Evolutionary conservation across 2,797 vertebrate species (phyloP), one percentile per base, ranked within the genome.

Genomic region (Spea hammondii): DNA sequence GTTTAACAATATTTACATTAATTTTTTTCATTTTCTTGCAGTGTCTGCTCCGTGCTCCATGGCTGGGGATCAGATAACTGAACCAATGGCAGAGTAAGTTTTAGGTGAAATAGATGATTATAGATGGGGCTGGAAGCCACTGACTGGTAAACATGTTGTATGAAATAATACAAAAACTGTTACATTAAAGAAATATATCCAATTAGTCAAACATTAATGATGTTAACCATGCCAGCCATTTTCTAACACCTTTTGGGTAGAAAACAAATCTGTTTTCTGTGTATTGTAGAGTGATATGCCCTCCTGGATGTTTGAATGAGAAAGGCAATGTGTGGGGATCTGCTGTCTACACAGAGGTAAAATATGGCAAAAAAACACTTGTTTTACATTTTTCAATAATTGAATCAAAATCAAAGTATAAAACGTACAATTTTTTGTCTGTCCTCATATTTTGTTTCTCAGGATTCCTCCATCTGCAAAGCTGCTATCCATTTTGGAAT

Each of bases 51-150:
- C 67, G 14, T 78, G 76, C 49, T 44, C 7, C n/a, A 32, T 66
- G 60, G 14, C 62, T 65, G 77, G 69, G 13, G 9, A 64, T 9
- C 7, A 57, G 0, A 9, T 78, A 48, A 10, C 48, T 3, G 59
- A 78, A 48, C n/a, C 7, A 8, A 57, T 32, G 14, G 45, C 45
- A n/a, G 47, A 65, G 77, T 78, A 44, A 66, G 77, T 78, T 9
- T 68, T 46, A 68, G 6, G 5, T 68, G 4, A 68, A 64, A 6
- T 65, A 8, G 8, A 46, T 10, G 45, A 65, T 4, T 11, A 13
- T 45, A 5, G 10, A 32, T 65, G 4, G 14, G 1, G 8, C 1
- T 45, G 4, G 4, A 65, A 45, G 11, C 5, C 4, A 64, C 14
- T 4, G 6, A 46, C 9, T 65, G 10, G 32, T 32, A 1, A 32